Evolutionary conservation across 2,888 invertebrate species (phyloP).

Genomic region (Hylaea fasciaria): DNA sequence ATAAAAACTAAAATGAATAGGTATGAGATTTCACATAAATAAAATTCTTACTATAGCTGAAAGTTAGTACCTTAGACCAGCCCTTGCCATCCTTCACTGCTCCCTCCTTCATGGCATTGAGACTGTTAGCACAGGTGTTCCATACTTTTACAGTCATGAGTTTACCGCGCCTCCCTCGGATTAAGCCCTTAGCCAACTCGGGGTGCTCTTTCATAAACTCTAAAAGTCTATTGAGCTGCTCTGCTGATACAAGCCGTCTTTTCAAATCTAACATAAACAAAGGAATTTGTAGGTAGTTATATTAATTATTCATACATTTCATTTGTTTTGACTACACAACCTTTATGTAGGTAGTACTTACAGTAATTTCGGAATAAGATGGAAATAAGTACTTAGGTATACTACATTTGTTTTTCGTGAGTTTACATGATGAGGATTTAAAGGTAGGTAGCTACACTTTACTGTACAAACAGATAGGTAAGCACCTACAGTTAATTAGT

Average conservation of each 20-base stretch:
- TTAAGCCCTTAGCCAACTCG: constrained; percentile 60
- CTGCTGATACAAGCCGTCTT: constrained; percentile 56
- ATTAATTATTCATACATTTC: neutral
- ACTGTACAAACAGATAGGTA: no score
- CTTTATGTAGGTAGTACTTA: neutral
- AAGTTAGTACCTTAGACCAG: constrained; percentile 72
- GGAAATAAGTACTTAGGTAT: neutral
- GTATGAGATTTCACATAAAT: neutral
- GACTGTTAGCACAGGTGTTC: constrained; percentile 63
- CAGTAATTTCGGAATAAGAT: neutral
- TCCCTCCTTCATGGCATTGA: constrained; percentile 57
- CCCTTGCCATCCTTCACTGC: constrained; percentile 64
- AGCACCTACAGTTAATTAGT: no score
- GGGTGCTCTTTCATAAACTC: constrained; percentile 64
- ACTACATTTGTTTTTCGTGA: no score
- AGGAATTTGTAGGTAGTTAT: neutral
- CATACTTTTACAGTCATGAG: constrained; percentile 61
- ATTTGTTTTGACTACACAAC: constrained; percentile 5
- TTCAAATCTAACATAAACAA: constrained; percentile 47
- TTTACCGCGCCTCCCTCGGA: constrained; percentile 60
- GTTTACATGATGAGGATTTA: no score
- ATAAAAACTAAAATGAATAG: no score
- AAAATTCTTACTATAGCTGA: neutral
- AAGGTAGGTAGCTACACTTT: no score
- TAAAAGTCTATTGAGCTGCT: constrained; percentile 59